A percentile compares a stretch with the other conserved stretches of the same genome.
phyloP scores from a whole-genome alignment of 2,888 invertebrate species.

The Melieria picta region DNA sequence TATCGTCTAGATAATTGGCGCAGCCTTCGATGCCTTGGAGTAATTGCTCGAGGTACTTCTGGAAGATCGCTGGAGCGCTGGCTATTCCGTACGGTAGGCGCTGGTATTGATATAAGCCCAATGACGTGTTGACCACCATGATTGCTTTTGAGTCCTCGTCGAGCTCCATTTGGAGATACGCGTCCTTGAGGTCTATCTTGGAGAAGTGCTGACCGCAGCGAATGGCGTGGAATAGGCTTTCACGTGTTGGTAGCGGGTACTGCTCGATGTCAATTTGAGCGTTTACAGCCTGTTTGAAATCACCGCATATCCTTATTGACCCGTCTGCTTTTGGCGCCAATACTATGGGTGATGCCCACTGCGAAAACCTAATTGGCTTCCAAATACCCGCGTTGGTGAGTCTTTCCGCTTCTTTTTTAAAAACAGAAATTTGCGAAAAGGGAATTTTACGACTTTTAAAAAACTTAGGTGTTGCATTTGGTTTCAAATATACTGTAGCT shows the following conservation, averaged over 20 bases:
- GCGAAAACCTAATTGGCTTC: conserved; percentile 45
- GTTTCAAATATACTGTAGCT: conserved; percentile 28
- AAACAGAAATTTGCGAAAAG: conserved; percentile 39
- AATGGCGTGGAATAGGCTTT: conserved; percentile 31
- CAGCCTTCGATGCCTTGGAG: conserved; percentile 34
- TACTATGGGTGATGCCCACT: conserved; percentile 56
- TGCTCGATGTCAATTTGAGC: conserved; percentile 47
- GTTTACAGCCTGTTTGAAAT: conserved; percentile 45
- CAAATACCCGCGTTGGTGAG: conserved; percentile 13
- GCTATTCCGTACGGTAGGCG: conserved; percentile 37
- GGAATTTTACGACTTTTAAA: conserved; percentile 41
- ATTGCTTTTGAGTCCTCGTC: conserved; percentile 34
- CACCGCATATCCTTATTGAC: conserved; percentile 46
- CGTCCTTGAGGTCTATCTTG: conserved; percentile 35
- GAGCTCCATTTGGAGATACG: conserved; percentile 37
- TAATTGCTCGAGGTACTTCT: conserved; percentile 34
- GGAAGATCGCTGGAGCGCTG: conserved; percentile 40
- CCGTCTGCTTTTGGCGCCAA: conserved; percentile 51
- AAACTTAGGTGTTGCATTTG: conserved; percentile 37
- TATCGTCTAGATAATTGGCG: conserved; percentile 40
- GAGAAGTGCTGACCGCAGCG: conserved; percentile 28
- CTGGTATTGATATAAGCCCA: conserved; percentile 38
- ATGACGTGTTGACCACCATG: conserved; percentile 36
- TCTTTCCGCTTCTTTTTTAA: conserved; percentile 41
- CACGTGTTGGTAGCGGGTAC: conserved; percentile 38